Evolutionary conservation across 2,888 invertebrate species (phyloP).

Genomic region (Chymomyza procnemis): DNA sequence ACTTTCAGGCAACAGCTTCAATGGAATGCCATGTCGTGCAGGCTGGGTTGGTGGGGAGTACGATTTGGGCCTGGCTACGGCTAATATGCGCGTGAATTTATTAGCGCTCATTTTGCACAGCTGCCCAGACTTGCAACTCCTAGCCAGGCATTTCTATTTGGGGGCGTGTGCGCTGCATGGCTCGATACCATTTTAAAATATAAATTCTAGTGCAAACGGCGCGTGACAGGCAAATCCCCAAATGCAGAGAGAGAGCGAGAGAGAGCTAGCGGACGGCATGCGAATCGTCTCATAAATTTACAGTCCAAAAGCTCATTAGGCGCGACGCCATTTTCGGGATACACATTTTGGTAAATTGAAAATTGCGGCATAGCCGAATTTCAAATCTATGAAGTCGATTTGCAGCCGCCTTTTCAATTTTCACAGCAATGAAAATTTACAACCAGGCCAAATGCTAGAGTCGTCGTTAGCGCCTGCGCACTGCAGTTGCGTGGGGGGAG

Average conservation of each 20-base stretch:
- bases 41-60: not conserved
- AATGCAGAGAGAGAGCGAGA: not conserved
- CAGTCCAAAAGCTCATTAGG: conserved; percentile 62
- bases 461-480: conserved; percentile 49
- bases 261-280: not conserved
- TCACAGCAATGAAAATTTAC: conserved; percentile 62
- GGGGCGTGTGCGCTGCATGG: conserved; percentile 48
- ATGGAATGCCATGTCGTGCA: not conserved
- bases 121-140: conserved; percentile 8
- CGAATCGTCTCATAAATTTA: conserved; percentile 2
- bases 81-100: conserved; percentile 72
- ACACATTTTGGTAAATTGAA: conserved; percentile 4
- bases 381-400: not conserved
- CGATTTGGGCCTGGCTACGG: conserved; percentile 7
- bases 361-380: not conserved
- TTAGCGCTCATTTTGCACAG: conserved; percentile 59
- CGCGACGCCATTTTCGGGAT: conserved; percentile 5
- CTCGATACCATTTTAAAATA: conserved; percentile 24
- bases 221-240: conserved; percentile 50
- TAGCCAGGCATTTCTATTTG: conserved; percentile 24
- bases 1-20: not conserved
- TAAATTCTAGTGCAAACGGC: conserved; percentile 73
- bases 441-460: conserved; percentile 28
- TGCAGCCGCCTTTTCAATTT: conserved; percentile 68
- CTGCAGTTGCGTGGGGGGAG: not conserved